These are phyloP conservation scores for Martes flavigula DNA, from an alignment of 2,797 vertebrate species.

Conservation along the genomic window DNA sequence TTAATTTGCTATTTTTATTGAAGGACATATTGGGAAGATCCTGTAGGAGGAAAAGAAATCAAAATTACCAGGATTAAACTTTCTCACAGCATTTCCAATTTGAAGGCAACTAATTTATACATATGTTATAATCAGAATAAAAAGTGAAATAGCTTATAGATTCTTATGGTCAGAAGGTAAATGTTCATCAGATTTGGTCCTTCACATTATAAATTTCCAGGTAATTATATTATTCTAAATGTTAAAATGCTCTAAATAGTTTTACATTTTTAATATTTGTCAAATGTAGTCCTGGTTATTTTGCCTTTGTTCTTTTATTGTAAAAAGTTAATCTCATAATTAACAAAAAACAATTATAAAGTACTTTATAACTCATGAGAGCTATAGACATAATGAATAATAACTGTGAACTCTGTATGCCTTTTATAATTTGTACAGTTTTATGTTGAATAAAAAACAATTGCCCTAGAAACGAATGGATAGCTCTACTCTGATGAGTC, in stretches of 20 bases:
- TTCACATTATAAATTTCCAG: neutral
- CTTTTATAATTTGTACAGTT: constrained; percentile 35
- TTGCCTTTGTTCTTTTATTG: constrained; percentile 37
- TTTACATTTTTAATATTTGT: neutral
- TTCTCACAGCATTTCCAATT: neutral
- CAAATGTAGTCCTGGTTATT: neutral
- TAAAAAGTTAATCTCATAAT: constrained; percentile 54
- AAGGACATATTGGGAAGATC: neutral
- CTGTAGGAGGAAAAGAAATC: neutral
- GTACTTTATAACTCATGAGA: constrained; percentile 24
- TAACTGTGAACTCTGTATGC: neutral
- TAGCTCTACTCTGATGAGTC: neutral
- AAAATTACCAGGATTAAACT: neutral
- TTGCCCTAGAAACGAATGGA: neutral
- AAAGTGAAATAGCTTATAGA: neutral
- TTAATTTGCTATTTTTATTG: neutral
- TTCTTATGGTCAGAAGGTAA: constrained; percentile 24
- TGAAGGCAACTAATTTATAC: neutral
- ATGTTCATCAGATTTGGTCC: neutral
- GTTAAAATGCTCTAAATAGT: neutral
- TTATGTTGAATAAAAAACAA: constrained; percentile 36
- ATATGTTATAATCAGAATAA: neutral
- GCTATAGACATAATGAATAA: constrained; percentile 20
- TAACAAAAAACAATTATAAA: constrained; percentile 53
- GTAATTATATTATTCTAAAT: constrained; percentile 2